These are phyloP conservation scores for Chironomus tentans DNA, from an alignment of 2,888 invertebrate genomes.

Conservation along the genomic window DNA sequence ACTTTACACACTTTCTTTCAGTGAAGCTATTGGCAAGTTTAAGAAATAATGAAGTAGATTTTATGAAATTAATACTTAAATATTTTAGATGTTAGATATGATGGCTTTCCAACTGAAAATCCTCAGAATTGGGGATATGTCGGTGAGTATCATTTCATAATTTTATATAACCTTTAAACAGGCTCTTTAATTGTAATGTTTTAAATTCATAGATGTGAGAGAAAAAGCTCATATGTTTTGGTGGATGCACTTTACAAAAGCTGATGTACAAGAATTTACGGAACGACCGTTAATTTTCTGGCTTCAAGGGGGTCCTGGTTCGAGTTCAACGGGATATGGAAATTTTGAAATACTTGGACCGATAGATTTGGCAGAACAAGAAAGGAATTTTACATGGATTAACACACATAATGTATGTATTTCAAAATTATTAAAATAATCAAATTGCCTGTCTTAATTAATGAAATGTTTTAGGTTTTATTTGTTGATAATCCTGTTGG, in stretches of 20 bases:
- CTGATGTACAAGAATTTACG: conserved; percentile 49
- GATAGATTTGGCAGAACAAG: conserved; percentile 53
- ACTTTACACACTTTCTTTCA: not conserved
- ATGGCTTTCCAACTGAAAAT: not conserved
- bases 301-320: conserved; percentile 82
- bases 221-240: conserved; percentile 74
- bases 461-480: conserved; percentile 36
- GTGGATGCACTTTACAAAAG: conserved; percentile 73
- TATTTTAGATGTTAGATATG: not conserved
- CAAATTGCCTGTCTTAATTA: not conserved
- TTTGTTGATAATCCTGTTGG: conserved; percentile 90
- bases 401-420: conserved; percentile 57
- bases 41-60: not conserved
- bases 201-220: conserved; percentile 51
- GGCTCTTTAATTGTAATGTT: no score
- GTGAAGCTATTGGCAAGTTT: not conserved
- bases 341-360: conserved; percentile 81
- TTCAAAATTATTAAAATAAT: not conserved
- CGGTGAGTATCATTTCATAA: not conserved
- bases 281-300: conserved; percentile 73
- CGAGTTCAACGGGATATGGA: conserved; percentile 72
- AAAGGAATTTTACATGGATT: conserved; percentile 70
- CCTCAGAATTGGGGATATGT: conserved; percentile 18
- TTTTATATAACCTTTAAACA: no score
- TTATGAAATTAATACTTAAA: no score